phyloP scores from a whole-genome alignment of 2,888 invertebrate genomes.

The Thera britannica region DNA sequence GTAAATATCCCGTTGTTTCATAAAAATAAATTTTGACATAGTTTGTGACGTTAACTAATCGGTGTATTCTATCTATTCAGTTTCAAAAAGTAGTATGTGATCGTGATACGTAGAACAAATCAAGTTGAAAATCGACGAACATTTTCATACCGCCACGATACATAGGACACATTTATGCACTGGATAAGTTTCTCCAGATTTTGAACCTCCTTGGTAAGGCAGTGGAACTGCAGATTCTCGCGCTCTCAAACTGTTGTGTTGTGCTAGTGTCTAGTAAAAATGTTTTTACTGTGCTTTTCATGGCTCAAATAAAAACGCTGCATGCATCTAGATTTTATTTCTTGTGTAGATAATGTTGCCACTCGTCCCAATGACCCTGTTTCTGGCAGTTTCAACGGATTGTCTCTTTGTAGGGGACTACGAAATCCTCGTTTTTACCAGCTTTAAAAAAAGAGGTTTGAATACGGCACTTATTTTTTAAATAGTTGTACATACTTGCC shows the following conservation, averaged over 20 bases:
- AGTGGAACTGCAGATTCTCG: conserved; percentile 10
- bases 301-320: conserved; percentile 20
- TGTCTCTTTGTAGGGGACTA: neutral
- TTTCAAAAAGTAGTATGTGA: too few species aligned
- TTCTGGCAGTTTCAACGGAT: neutral
- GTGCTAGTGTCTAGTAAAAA: conserved; percentile 20
- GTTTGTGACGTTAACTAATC: too few species aligned
- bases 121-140: too few species aligned
- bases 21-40: too few species aligned
- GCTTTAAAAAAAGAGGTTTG: neutral
- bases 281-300: conserved; percentile 23
- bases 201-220: neutral
- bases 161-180: too few species aligned
- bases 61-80: too few species aligned
- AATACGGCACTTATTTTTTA: too few species aligned
- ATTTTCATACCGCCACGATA: too few species aligned
- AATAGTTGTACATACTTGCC: too few species aligned
- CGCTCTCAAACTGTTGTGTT: conserved; percentile 19
- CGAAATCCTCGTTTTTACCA: too few species aligned
- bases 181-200: neutral
- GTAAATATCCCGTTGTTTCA: too few species aligned
- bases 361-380: conserved; percentile 7
- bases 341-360: conserved; percentile 12
- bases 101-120: too few species aligned
- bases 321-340: conserved; percentile 14